A percentile compares a stretch with the other conserved stretches of the same genome.
These are phyloP conservation scores for Odontocolon sp. DNA, from an alignment of 2,888 invertebrate species.

Conservation along the genomic window DNA sequence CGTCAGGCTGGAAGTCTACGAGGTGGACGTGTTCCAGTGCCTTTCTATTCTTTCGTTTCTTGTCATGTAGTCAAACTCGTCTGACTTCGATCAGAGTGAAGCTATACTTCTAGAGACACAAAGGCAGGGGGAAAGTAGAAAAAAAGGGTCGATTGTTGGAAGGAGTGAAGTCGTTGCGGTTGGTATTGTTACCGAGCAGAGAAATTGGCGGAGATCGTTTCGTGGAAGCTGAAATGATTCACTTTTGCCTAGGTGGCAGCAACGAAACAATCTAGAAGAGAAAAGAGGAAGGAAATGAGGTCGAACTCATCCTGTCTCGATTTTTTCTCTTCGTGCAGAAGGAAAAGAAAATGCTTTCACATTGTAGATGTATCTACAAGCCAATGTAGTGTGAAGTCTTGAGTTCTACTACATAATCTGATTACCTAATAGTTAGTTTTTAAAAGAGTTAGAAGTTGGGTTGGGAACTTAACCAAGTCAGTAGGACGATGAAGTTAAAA, in stretches of 20 bases:
- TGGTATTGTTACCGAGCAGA: constrained; percentile 1
- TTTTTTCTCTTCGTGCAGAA: too few species aligned
- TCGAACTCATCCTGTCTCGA: neutral
- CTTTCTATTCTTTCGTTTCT: neutral
- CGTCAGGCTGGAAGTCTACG: constrained; percentile 1
- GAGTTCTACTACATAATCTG: neutral
- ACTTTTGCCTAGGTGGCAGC: neutral
- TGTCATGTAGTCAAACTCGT: constrained; percentile 35
- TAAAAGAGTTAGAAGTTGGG: neutral
- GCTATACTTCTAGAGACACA: neutral
- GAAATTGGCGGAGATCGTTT: neutral
- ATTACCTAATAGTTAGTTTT: neutral
- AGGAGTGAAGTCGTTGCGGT: constrained; percentile 17
- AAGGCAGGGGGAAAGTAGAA: neutral
- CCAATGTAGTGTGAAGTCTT: neutral
- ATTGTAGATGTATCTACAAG: neutral
- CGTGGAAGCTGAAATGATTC: constrained; percentile 1
- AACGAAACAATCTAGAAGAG: neutral
- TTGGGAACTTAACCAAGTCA: too few species aligned
- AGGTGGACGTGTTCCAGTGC: neutral
- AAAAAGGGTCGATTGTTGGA: constrained; percentile 7
- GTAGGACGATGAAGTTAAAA: too few species aligned
- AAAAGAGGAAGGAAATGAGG: neutral
- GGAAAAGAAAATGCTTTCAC: neutral
- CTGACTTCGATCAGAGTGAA: neutral